A percentile compares a stretch with the other conserved stretches of the same genome.
phyloP scores from a whole-genome alignment of 2,113 vertebrate species.

The Guaruba guarouba region DNA sequence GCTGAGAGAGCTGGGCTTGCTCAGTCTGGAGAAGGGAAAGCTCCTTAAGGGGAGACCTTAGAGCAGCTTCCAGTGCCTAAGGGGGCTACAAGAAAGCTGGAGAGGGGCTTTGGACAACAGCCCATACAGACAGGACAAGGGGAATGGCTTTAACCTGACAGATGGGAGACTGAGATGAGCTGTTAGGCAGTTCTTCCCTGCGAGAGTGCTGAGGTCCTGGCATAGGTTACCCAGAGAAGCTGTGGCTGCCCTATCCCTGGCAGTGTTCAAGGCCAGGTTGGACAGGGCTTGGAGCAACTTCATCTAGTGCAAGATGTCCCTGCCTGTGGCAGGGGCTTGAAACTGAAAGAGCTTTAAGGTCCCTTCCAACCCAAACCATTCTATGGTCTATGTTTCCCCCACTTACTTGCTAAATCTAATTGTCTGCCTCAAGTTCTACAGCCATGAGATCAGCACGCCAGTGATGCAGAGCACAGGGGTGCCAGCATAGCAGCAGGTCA shows the following conservation, averaged over 20 bases:
- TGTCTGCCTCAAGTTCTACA: neutral
- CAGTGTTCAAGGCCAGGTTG: neutral
- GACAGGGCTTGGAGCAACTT: neutral
- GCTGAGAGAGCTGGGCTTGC: neutral
- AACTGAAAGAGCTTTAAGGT: neutral
- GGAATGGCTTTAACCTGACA: too few species aligned
- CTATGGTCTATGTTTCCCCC: neutral
- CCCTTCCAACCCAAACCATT: neutral
- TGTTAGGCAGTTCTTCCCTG: too few species aligned
- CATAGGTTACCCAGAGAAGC: neutral
- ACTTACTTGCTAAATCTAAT: neutral
- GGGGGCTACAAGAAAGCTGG: neutral
- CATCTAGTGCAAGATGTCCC: neutral
- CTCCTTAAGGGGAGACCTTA: neutral
- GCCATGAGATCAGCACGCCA: rapidly evolving
- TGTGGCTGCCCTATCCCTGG: neutral
- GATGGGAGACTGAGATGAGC: too few species aligned
- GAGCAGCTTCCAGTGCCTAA: neutral
- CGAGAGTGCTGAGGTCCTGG: neutral
- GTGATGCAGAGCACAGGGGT: rapidly evolving
- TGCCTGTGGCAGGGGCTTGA: neutral
- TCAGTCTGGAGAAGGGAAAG: neutral
- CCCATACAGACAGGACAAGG: neutral
- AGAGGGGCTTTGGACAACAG: neutral
- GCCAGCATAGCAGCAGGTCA: rapidly evolving